Evolutionary conservation across 1,140 invertebrate genomes (phyloP), one percentile per base, ranked within the genome.

Genomic region (Holcopasites calliopsidis): DNA sequence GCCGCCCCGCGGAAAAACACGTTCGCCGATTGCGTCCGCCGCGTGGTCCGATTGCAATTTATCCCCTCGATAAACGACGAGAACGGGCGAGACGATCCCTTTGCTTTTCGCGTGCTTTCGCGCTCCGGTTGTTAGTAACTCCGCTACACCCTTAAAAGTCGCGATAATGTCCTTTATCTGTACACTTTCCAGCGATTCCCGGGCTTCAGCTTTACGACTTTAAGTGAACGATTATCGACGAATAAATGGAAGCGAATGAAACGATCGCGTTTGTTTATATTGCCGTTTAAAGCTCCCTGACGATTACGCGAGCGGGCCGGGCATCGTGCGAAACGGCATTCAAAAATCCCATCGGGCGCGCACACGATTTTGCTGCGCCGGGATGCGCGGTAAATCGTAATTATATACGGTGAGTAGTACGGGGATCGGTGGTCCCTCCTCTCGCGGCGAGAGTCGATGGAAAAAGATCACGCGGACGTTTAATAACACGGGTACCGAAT

Each of bases 381-480:
- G 76, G 83, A 79, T 75, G 71, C 84, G 84, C 72, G 79, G 82
- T 85, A 84, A 86, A 80, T 87, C 65, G 85, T 84, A 85, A 86
- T 87, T 86, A 83, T 79, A 87, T 73, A 84, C 82, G 77, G 55
- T 65, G 77, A 85, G 81, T 80, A 75, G 75, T 77, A 66, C 54
- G 68, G 57, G 70, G 66, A 77, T 77, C 77, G 83, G 57, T 68
- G 72, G 79, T 66, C 73, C 77, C 78, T 66, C 79, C 79, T 81
- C 77, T 76, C 77, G 65, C 79, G 72, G 64, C 77, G 71, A 55
- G 68, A 57, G 57, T 69, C 72, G 65, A 55, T 69, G 69, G 74
- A 86, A 86, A 85, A 86, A 86, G 80, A 62, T 71, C 64, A 74
- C 74, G 66, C 54, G 64, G 70, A 76, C 79, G 77, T 82, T 87